Conservation (phyloP, 2,888 invertebrate genomes). For the Hyposoter dolosus region DNA sequence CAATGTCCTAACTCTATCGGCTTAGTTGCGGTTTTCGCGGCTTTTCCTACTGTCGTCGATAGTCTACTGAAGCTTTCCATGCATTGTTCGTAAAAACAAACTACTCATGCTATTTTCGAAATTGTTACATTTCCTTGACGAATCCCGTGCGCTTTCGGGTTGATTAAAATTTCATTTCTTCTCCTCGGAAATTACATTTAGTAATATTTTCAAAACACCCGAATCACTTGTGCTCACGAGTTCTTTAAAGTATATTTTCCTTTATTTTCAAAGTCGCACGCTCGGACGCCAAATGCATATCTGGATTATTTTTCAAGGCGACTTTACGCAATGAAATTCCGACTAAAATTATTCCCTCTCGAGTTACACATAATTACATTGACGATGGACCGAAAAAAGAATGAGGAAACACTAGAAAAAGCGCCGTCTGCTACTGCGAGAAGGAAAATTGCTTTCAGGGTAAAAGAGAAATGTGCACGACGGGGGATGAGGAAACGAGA, state of each 20-base stretch:
- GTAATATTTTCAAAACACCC: too few relatives aligned
- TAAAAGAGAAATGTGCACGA: slow-evolving; percentile 42
- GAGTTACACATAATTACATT: slow-evolving; percentile 44
- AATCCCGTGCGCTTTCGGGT: background rate
- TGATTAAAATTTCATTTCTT: slow-evolving; percentile 1
- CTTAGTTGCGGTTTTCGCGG: slow-evolving; percentile 68
- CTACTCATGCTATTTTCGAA: background rate
- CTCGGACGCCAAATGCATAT: background rate
- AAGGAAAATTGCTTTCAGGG: slow-evolving; percentile 63
- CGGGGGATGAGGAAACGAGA: slow-evolving; percentile 45
- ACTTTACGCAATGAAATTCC: background rate
- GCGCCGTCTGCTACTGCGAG: slow-evolving; percentile 28
- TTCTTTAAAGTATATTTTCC: background rate
- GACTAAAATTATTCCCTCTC: slow-evolving; percentile 8
- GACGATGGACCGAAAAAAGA: slow-evolving; percentile 12
- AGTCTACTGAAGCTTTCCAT: slow-evolving; percentile 25
- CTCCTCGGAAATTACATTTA: background rate
- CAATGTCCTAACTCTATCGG: slow-evolving; percentile 64
- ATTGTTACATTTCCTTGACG: background rate
- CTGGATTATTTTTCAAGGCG: background rate
- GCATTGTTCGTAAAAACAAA: slow-evolving; percentile 20
- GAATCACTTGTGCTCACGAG: background rate
- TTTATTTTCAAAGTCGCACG: background rate
- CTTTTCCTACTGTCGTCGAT: slow-evolving; percentile 58
- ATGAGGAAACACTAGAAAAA: slow-evolving; percentile 1